These are phyloP conservation scores for Drosophila formosana DNA, from an alignment of 2,888 invertebrate species.

Conservation along the genomic window DNA sequence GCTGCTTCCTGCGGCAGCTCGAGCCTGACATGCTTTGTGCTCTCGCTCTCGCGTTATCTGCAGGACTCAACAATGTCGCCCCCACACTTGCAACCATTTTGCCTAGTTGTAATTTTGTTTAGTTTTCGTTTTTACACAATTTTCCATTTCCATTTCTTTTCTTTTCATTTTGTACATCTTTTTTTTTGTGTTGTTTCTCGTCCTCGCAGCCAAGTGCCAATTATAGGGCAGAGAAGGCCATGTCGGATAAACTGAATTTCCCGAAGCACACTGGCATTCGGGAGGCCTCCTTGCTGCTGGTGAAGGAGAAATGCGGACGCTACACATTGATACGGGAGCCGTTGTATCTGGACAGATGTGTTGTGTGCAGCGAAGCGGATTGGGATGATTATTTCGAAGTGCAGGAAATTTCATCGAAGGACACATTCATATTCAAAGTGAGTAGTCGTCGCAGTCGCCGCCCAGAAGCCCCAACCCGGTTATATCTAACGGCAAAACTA, in stretches of 20 bases:
- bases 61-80: conserved; percentile 5
- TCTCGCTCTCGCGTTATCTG: conserved; percentile 54
- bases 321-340: conserved; percentile 95
- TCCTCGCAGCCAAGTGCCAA: conserved; percentile 88
- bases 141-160: conserved; percentile 52
- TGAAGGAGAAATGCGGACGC: conserved; percentile 95
- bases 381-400: conserved; percentile 98
- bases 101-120: conserved; percentile 71
- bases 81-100: conserved; percentile 41
- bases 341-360: conserved; percentile 95
- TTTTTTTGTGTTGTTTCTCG: conserved; percentile 46
- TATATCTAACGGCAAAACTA: conserved; percentile 7
- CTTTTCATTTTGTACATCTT: conserved; percentile 25
- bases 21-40: conserved; percentile 69
- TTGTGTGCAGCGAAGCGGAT: conserved; percentile 94
- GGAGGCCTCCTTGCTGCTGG: conserved; percentile 94
- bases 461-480: neutral
- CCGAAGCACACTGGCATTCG: conserved; percentile 91
- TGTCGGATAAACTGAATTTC: conserved; percentile 88
- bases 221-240: conserved; percentile 88
- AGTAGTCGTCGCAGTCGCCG: conserved; percentile 56
- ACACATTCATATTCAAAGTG: conserved; percentile 97
- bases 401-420: conserved; percentile 96
- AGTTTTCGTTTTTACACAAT: conserved; percentile 72
- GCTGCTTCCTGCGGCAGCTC: conserved; percentile 65